Percentiles rank a stretch among this genome's conserved stretches.
These are phyloP conservation scores for Epinotia demarniana DNA, from an alignment of 2,888 invertebrate species.

Conservation along the genomic window DNA sequence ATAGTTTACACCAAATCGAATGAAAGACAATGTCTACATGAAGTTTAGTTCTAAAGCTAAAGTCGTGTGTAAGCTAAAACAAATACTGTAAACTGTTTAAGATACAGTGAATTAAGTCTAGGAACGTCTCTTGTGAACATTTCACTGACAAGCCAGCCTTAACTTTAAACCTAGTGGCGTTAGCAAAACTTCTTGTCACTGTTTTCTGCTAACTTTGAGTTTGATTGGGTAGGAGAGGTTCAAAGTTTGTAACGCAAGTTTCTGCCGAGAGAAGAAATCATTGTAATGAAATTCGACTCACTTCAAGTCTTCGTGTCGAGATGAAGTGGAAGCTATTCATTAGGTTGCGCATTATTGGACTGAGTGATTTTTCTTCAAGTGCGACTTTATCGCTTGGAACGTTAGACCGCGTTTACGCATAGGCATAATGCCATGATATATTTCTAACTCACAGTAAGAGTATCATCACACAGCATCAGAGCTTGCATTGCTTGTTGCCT, in stretches of 20 bases:
- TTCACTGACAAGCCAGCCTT: slow-evolving; percentile 58
- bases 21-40: not conserved
- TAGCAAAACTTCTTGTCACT: slow-evolving; percentile 68
- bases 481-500: no score
- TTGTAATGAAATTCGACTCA: slow-evolving; percentile 38
- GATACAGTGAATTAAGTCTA: slow-evolving; percentile 35
- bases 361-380: not conserved
- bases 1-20: not conserved
- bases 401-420: no score
- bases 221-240: slow-evolving; percentile 73
- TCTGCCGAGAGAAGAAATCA: slow-evolving; percentile 42
- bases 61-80: slow-evolving; percentile 11
- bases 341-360: slow-evolving; percentile 26
- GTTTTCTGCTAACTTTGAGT: slow-evolving; percentile 73
- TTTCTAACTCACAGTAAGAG: no score
- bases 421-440: no score
- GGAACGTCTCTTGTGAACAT: slow-evolving; percentile 55
- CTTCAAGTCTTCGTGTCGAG: slow-evolving; percentile 20
- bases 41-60: slow-evolving; percentile 8
- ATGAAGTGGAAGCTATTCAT: slow-evolving; percentile 1
- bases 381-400: not conserved
- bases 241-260: slow-evolving; percentile 50
- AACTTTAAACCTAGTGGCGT: slow-evolving; percentile 53
- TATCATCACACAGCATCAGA: no score
- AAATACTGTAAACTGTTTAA: slow-evolving; percentile 25